These are phyloP conservation scores for Bhutanitis thaidina DNA, from an alignment of 2,888 invertebrate species.

Conservation along the genomic window DNA sequence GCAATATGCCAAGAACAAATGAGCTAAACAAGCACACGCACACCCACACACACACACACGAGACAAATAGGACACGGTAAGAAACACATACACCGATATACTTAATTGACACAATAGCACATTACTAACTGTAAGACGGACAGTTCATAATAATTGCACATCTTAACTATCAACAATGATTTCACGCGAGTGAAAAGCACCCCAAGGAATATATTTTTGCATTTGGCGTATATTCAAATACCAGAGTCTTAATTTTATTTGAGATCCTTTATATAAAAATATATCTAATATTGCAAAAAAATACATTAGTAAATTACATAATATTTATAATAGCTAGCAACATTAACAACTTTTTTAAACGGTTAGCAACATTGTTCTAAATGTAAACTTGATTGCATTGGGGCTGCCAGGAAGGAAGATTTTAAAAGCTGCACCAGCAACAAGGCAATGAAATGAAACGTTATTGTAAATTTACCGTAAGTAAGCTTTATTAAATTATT, in stretches of 20 bases:
- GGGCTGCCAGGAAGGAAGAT: slow-evolving; percentile 48
- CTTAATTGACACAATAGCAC: slow-evolving; percentile 68
- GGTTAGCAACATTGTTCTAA: slow-evolving; percentile 69
- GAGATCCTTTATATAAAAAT: slow-evolving; percentile 70
- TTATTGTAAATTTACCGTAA: not conserved
- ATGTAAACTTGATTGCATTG: slow-evolving; percentile 39
- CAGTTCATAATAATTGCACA: slow-evolving; percentile 33
- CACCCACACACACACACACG: slow-evolving; percentile 34
- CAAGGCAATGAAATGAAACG: slow-evolving; percentile 24
- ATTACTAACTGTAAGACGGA: slow-evolving; percentile 48
- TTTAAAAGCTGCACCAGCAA: slow-evolving; percentile 21
- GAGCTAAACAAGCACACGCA: slow-evolving; percentile 38
- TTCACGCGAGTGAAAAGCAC: slow-evolving; percentile 36
- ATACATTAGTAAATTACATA: slow-evolving; percentile 52
- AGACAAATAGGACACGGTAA: no score
- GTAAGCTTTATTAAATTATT: not conserved
- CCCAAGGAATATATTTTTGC: not conserved
- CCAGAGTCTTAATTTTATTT: slow-evolving; percentile 42
- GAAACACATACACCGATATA: slow-evolving; percentile 24
- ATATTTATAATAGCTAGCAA: slow-evolving; percentile 57
- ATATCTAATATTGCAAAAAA: slow-evolving; percentile 62
- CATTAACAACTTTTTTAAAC: slow-evolving; percentile 67
- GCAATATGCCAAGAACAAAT: slow-evolving; percentile 3
- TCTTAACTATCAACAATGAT: slow-evolving; percentile 28
- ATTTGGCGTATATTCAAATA: slow-evolving; percentile 28